Percentiles rank a stretch among this genome's conserved stretches.
Conservation (phyloP, 37 sponge, comb jelly and placozoan genomes). For the Chondrilla cf. caribensis region DNA sequence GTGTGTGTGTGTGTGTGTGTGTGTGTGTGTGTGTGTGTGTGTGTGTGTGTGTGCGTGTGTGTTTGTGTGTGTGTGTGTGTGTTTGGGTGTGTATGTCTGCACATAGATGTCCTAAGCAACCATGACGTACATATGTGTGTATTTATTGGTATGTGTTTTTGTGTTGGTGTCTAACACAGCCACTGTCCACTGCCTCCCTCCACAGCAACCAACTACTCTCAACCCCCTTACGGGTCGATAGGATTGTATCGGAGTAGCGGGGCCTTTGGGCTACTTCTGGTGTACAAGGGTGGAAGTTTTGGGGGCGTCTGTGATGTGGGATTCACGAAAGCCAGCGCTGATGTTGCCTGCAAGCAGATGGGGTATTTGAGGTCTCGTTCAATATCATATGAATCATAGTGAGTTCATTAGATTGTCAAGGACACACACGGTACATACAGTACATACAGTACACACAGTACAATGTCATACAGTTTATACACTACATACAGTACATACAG, state of each 20-base stretch:
- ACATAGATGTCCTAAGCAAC: too few relatives aligned
- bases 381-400: not conserved
- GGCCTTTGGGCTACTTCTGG: not conserved
- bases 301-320: not conserved
- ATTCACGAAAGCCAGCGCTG: not conserved
- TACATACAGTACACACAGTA: not conserved
- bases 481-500: too few relatives aligned
- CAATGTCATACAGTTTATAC: too few relatives aligned
- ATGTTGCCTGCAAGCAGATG: slow-evolving; percentile 15
- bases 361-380: not conserved
- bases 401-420: not conserved
- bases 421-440: not conserved
- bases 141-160: too few relatives aligned
- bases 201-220: not conserved
- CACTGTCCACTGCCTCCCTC: too few relatives aligned
- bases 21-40: too few relatives aligned
- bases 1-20: too few relatives aligned
- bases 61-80: too few relatives aligned
- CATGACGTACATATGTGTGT: too few relatives aligned
- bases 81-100: too few relatives aligned
- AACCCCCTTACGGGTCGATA: not conserved
- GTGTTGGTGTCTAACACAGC: too few relatives aligned
- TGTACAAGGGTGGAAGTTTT: not conserved
- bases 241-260: not conserved
- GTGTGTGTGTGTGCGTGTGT: too few relatives aligned